phyloP scores from a whole-genome alignment of 1,140 invertebrate species.

The Glomeris maerens region DNA sequence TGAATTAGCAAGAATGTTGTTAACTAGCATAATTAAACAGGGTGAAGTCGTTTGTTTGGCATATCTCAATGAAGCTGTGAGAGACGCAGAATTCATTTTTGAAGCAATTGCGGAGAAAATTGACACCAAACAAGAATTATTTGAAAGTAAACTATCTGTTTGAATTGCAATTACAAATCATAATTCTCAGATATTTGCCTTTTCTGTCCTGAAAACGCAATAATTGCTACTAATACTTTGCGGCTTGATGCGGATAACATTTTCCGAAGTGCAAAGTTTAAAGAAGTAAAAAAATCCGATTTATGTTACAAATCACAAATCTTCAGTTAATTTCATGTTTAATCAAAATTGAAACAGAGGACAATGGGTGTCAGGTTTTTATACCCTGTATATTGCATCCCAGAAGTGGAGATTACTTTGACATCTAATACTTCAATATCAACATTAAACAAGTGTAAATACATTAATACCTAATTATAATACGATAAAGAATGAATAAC shows the following conservation, averaged over 20 bases:
- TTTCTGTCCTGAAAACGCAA: slow-evolving; percentile 26
- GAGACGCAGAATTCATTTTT: slow-evolving; percentile 34
- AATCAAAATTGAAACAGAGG: slow-evolving; percentile 24
- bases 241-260: slow-evolving; percentile 28
- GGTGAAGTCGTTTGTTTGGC: slow-evolving; percentile 35
- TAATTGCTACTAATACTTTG: slow-evolving; percentile 32
- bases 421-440: slow-evolving; percentile 26
- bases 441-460: slow-evolving; percentile 33
- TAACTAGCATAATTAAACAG: slow-evolving; percentile 19
- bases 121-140: slow-evolving; percentile 31
- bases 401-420: slow-evolving; percentile 35
- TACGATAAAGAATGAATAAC: too few relatives aligned
- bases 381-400: slow-evolving; percentile 36
- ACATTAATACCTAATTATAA: too few relatives aligned
- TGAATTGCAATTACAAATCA: background rate
- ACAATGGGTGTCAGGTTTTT: slow-evolving; percentile 34
- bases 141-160: slow-evolving; percentile 28
- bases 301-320: background rate
- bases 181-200: slow-evolving; percentile 27
- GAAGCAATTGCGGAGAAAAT: slow-evolving; percentile 35
- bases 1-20: background rate
- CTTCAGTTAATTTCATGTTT: slow-evolving; percentile 5
- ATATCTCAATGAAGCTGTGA: slow-evolving; percentile 33
- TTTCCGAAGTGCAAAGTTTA: slow-evolving; percentile 23
- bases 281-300: slow-evolving; percentile 24